phyloP scores from a whole-genome alignment of 1,140 invertebrate species.

The Triops cancriformis region DNA sequence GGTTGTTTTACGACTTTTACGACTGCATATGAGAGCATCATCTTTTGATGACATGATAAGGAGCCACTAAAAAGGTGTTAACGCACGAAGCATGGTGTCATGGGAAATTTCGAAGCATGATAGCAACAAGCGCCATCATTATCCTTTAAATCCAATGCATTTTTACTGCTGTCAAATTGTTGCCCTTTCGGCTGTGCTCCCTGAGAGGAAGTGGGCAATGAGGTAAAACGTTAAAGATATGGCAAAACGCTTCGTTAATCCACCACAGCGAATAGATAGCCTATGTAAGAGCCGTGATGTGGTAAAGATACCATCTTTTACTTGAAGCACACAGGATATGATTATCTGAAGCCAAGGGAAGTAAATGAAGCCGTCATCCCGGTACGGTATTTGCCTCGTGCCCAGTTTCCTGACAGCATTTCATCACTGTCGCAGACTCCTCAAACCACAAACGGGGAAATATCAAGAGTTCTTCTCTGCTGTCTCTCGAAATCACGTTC shows the following conservation, averaged over 20 bases:
- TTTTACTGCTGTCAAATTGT: neutral
- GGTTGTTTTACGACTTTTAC: neutral
- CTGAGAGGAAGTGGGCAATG: neutral
- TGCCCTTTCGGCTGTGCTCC: neutral
- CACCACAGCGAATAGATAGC: neutral
- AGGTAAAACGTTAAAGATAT: neutral
- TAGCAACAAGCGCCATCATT: neutral
- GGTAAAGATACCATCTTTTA: neutral
- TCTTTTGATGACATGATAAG: conserved; percentile 1
- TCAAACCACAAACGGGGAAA: neutral
- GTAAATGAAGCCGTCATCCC: neutral
- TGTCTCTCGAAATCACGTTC: neutral
- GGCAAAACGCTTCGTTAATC: neutral
- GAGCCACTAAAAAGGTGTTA: neutral
- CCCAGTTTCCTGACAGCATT: neutral
- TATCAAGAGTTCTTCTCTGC: neutral
- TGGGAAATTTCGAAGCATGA: conserved; percentile 1
- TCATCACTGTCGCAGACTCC: neutral
- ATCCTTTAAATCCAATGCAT: neutral
- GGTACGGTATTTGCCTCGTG: neutral
- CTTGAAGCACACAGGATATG: neutral
- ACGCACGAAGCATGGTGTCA: neutral
- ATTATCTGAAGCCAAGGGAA: neutral
- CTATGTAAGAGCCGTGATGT: neutral
- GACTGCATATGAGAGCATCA: conserved; percentile 3